phyloP scores from a whole-genome alignment of 2,888 invertebrate genomes.

The Cryptocephalus moraei region DNA sequence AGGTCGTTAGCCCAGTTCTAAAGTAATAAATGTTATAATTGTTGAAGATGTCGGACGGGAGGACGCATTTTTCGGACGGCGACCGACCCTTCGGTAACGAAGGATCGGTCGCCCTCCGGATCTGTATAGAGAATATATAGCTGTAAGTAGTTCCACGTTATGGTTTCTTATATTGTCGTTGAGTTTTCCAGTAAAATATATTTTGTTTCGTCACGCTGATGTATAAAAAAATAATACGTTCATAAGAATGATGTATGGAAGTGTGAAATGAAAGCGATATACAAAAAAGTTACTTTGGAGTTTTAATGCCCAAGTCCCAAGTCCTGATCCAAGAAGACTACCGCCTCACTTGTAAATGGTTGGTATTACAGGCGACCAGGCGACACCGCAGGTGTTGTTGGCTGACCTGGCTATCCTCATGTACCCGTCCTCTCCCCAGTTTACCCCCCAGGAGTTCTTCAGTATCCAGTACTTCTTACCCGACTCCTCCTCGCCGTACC shows the following conservation, averaged over 20 bases:
- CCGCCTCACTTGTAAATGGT: too few species aligned
- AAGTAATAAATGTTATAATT: constrained; percentile 26
- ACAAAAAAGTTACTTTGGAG: constrained; percentile 11
- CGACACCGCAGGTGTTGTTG: too few species aligned
- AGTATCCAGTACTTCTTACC: too few species aligned
- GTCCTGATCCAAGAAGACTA: too few species aligned
- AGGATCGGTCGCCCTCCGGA: neutral
- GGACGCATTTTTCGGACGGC: neutral
- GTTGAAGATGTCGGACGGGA: constrained; percentile 17
- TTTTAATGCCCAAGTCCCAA: constrained; percentile 7
- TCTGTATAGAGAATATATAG: constrained; percentile 16
- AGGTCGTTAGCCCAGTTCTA: constrained; percentile 22
- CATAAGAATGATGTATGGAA: constrained; percentile 33
- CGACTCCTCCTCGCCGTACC: too few species aligned
- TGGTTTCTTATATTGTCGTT: constrained; percentile 23
- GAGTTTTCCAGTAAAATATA: constrained; percentile 17
- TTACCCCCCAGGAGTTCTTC: too few species aligned
- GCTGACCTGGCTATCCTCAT: too few species aligned
- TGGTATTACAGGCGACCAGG: too few species aligned
- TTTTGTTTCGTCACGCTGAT: constrained; percentile 31
- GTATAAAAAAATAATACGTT: constrained; percentile 29
- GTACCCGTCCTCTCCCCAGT: too few species aligned
- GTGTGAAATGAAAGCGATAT: constrained; percentile 34
- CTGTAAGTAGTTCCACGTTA: constrained; percentile 25
- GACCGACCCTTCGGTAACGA: too few species aligned